Percentiles rank a stretch among this genome's conserved stretches.
Evolutionary conservation across 2,113 vertebrate species (phyloP).

Genomic region (Canis aureus): DNA sequence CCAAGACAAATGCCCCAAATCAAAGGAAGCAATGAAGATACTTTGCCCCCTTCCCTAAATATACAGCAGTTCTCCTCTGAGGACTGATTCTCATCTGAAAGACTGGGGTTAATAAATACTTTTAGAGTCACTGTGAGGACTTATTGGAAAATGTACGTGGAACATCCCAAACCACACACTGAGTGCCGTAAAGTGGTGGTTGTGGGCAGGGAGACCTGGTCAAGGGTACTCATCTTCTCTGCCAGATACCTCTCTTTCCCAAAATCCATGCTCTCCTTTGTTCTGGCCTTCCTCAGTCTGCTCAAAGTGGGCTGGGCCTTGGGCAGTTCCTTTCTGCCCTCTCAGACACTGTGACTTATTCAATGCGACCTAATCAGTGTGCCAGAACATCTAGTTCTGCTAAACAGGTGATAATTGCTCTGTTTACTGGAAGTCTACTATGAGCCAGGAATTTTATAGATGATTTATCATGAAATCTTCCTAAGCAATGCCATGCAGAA

Average conservation of each 20-base stretch:
- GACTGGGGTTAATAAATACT: neutral
- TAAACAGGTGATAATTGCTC: neutral
- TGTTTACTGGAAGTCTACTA: neutral
- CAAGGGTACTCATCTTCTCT: neutral
- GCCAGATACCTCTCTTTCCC: neutral
- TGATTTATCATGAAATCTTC: neutral
- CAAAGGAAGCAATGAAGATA: rapidly evolving
- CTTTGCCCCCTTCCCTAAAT: rapidly evolving
- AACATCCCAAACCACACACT: neutral
- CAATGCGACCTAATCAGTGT: rapidly evolving
- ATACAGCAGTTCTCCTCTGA: neutral
- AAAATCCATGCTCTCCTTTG: neutral
- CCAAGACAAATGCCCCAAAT: neutral
- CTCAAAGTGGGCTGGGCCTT: no score
- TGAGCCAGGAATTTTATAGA: neutral
- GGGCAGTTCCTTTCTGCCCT: no score
- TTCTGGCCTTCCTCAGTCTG: rapidly evolving
- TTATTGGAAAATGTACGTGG: neutral
- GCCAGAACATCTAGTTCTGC: neutral
- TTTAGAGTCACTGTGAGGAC: neutral
- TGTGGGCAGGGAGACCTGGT: neutral
- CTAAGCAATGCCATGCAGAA: neutral
- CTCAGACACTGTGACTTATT: neutral
- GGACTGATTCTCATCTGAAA: neutral
- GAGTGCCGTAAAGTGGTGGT: rapidly evolving